A percentile compares a stretch with the other conserved stretches of the same genome.
Conservation (phyloP, 2,113 vertebrate species). For the Pteropus alecto region DNA sequence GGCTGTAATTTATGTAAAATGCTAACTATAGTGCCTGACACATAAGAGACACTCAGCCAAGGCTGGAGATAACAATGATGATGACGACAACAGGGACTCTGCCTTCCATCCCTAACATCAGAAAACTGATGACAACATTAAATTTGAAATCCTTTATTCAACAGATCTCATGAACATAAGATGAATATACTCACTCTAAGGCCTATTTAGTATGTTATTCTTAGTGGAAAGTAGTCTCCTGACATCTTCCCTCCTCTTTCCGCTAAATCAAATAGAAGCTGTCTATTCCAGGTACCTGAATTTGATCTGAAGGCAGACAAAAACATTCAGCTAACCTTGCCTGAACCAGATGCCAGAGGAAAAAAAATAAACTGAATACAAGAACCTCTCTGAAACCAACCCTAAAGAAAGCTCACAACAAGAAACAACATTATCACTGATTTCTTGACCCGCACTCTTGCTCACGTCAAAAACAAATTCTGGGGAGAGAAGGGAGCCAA, state of each 20-base stretch:
- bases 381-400: neutral
- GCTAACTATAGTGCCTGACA: neutral
- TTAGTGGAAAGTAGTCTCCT: neutral
- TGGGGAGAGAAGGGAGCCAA: neutral
- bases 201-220: rapidly evolving
- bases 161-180: neutral
- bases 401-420: neutral
- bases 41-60: neutral
- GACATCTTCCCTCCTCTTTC: neutral
- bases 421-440: neutral
- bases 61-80: too few relatives aligned
- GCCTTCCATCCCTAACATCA: neutral
- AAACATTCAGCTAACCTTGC: neutral
- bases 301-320: neutral
- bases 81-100: neutral
- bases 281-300: neutral
- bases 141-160: neutral
- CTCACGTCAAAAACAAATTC: neutral
- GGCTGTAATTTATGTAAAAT: neutral
- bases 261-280: neutral
- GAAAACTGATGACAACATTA: neutral
- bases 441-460: neutral
- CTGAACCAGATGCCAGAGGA: neutral
- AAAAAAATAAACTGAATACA: neutral
- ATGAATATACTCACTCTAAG: neutral